Percentiles rank a stretch among this genome's conserved stretches.
phyloP scores from a whole-genome alignment of 2,113 vertebrate genomes.

The Hippotragus niger region DNA sequence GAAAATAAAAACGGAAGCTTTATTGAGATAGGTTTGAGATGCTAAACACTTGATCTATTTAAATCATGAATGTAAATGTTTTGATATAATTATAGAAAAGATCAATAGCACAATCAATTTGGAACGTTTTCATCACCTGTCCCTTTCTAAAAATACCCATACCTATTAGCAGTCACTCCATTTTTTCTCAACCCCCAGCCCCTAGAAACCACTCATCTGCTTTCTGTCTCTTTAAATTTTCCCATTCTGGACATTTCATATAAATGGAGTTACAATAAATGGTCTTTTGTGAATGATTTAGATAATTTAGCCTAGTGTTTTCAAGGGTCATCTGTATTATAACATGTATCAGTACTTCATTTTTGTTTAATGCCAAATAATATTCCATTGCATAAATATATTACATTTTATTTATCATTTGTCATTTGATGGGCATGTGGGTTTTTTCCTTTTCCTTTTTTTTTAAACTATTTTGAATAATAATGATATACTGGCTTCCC shows the following conservation, averaged over 20 bases:
- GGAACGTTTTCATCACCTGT: neutral
- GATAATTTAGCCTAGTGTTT: neutral
- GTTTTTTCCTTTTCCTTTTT: neutral
- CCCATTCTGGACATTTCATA: neutral
- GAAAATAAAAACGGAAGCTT: neutral
- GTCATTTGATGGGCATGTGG: neutral
- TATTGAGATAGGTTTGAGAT: neutral
- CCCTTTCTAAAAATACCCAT: neutral
- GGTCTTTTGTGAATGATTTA: neutral
- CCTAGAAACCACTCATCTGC: neutral
- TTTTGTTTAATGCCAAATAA: neutral
- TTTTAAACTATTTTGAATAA: neutral
- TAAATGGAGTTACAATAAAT: neutral
- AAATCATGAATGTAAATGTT: neutral
- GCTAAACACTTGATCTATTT: neutral
- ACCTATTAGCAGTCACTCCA: neutral
- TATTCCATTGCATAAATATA: neutral
- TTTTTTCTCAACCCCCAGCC: neutral
- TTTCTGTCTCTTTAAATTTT: neutral
- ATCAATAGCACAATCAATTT: neutral
- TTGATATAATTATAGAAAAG: neutral
- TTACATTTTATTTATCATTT: neutral
- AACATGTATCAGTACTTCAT: neutral
- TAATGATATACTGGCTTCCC: neutral
- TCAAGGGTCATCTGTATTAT: neutral